Evolutionary conservation across 2,797 vertebrate species (phyloP).

Genomic region (Mus caroli): DNA sequence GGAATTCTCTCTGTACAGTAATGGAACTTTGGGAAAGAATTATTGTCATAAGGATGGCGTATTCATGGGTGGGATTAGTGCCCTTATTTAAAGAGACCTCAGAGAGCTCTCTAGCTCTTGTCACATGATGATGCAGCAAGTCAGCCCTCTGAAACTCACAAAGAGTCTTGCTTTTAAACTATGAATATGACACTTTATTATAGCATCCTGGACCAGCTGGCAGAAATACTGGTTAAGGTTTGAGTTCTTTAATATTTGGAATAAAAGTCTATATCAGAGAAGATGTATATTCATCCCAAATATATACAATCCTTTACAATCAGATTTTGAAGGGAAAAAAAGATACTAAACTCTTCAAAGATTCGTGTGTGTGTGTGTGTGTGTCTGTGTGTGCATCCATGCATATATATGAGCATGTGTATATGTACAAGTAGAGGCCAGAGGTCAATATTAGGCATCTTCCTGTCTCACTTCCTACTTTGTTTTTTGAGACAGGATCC

Average conservation of each 20-base stretch:
- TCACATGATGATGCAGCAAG: not conserved
- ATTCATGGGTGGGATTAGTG: not conserved
- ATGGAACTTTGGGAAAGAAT: not conserved
- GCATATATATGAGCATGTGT: not conserved
- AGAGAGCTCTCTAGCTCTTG: not conserved
- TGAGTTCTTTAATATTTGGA: not conserved
- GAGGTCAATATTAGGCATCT: not conserved
- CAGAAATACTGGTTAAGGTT: not conserved
- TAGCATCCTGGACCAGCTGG: not conserved
- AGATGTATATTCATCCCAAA: not conserved
- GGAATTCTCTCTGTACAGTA: not conserved
- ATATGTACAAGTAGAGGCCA: not conserved
- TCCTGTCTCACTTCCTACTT: not conserved
- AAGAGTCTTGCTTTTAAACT: not conserved
- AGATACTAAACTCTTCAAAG: not conserved
- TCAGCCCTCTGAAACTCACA: not conserved
- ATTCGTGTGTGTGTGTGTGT: not conserved
- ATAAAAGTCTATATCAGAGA: not conserved
- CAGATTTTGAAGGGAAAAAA: constrained; percentile 16
- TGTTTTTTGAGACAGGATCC: not conserved
- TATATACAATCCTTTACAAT: not conserved
- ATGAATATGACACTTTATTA: not conserved
- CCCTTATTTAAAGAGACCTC: not conserved
- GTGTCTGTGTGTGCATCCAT: not conserved
- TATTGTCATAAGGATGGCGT: not conserved